These are phyloP conservation scores for Cnemophilus loriae DNA, from an alignment of 2,113 vertebrate genomes.

Conservation along the genomic window DNA sequence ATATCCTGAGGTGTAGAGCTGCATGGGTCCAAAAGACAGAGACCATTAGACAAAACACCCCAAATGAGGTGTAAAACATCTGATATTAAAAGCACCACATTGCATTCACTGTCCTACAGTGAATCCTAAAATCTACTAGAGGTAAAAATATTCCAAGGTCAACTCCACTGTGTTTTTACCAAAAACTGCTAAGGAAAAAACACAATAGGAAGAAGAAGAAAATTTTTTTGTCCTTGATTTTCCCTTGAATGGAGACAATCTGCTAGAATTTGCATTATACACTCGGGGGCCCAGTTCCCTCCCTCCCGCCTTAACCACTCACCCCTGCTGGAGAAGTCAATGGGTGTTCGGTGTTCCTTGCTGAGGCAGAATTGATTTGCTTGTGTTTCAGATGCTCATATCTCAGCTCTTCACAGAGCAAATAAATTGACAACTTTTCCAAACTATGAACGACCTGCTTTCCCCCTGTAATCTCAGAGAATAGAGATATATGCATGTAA, in stretches of 20 bases:
- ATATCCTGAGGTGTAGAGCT: neutral
- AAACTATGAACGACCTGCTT: neutral
- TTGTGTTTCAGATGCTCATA: neutral
- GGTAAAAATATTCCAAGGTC: neutral
- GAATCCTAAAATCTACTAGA: neutral
- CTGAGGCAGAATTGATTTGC: slow-evolving; percentile 26
- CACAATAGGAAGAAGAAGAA: neutral
- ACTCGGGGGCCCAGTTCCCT: neutral
- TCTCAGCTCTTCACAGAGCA: neutral
- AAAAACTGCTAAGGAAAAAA: neutral
- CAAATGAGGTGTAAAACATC: neutral
- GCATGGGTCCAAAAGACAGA: neutral
- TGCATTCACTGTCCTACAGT: neutral
- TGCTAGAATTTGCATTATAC: slow-evolving; percentile 20
- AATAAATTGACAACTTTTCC: slow-evolving; percentile 13
- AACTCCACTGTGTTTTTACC: neutral
- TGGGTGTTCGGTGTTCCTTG: neutral
- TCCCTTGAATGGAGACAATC: slow-evolving; percentile 3
- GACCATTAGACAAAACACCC: neutral
- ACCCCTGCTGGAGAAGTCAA: slow-evolving; percentile 35
- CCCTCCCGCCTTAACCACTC: neutral
- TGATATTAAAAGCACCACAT: neutral
- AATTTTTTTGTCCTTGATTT: neutral
- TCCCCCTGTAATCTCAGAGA: neutral
- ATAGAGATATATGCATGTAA: neutral